Conservation (phyloP, 2,888 invertebrate genomes). For the Hypercompe scribonia region DNA sequence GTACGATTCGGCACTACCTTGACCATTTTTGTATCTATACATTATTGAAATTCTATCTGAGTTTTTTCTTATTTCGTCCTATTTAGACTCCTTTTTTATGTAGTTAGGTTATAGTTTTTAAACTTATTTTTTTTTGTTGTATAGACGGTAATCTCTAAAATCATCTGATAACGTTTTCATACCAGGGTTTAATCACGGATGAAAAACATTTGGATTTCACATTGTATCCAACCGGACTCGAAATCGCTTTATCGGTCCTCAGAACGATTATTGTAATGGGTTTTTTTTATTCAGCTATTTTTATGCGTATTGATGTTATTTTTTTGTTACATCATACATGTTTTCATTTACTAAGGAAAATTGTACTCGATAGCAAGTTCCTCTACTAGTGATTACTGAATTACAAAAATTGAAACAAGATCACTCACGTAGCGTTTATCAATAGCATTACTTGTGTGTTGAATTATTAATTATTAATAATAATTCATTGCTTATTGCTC, state of each 20-base stretch:
- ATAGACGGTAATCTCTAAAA: constrained; percentile 18
- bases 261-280: background rate
- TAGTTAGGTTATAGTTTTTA: no score
- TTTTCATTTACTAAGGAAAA: background rate
- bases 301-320: no score
- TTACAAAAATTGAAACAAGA: no score
- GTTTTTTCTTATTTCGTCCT: no score
- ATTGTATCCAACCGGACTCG: constrained; percentile 9
- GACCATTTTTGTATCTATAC: no score
- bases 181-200: constrained; percentile 27
- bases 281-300: constrained; percentile 4
- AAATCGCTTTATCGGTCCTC: background rate
- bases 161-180: constrained; percentile 32
- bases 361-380: background rate
- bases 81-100: no score
- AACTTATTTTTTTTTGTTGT: constrained; percentile 22
- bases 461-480: no score
- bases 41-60: no score
- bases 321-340: background rate
- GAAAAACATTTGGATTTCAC: constrained; percentile 23
- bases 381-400: background rate
- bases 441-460: no score
- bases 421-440: no score
- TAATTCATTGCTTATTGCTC: background rate
- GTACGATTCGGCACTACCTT: no score